These are phyloP conservation scores for Cephus nigrinus DNA, from an alignment of 2,888 invertebrate species.

Conservation along the genomic window DNA sequence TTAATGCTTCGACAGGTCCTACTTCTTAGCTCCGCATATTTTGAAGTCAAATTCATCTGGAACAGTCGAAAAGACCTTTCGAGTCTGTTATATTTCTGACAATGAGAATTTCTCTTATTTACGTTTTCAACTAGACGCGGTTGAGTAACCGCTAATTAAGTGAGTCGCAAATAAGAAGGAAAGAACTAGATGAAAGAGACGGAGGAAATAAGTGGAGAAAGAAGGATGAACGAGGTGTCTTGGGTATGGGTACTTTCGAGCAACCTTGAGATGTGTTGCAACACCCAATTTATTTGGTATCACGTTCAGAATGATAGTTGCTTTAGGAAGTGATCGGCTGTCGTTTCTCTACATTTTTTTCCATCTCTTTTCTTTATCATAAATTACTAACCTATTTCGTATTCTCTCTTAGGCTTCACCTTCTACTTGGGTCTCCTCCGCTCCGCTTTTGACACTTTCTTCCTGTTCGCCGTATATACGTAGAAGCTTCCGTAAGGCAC, in stretches of 20 bases:
- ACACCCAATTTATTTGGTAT: not conserved
- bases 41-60: too few species aligned
- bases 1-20: too few species aligned
- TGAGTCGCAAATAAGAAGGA: slow-evolving; percentile 1
- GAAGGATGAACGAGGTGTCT: too few species aligned
- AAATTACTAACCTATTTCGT: not conserved
- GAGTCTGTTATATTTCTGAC: not conserved
- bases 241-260: too few species aligned
- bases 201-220: too few species aligned
- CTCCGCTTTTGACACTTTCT: not conserved
- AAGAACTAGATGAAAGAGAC: not conserved
- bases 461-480: not conserved
- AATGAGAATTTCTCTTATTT: slow-evolving; percentile 28
- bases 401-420: not conserved
- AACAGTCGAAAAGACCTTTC: too few species aligned
- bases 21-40: too few species aligned
- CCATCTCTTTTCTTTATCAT: not conserved
- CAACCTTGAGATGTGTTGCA: not conserved
- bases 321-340: slow-evolving; percentile 1
- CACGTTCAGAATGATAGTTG: not conserved
- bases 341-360: not conserved
- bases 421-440: not conserved
- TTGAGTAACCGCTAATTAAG: slow-evolving; percentile 25
- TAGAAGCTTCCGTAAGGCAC: too few species aligned
- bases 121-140: slow-evolving; percentile 20